These are phyloP conservation scores for Dolichoris vasculosae DNA, from an alignment of 1,140 invertebrate species.

Conservation along the genomic window DNA sequence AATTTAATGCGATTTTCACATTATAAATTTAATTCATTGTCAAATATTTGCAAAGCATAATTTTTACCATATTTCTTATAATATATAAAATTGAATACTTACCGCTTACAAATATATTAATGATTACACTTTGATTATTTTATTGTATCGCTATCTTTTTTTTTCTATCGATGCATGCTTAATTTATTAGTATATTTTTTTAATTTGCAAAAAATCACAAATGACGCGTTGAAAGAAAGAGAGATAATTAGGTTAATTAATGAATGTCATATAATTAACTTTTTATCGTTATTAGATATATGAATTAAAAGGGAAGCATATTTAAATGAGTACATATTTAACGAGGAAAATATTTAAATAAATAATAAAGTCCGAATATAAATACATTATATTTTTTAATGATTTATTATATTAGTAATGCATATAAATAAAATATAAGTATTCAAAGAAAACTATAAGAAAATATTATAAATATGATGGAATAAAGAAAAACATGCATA, in stretches of 20 bases:
- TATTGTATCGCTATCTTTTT: too few relatives aligned
- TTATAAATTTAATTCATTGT: not conserved
- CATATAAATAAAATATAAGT: not conserved
- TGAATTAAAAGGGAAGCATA: too few relatives aligned
- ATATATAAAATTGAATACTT: not conserved
- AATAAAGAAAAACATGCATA: not conserved
- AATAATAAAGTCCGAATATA: not conserved
- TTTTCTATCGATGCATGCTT: not conserved
- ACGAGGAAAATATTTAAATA: not conserved
- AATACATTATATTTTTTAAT: too few relatives aligned
- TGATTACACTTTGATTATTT: too few relatives aligned
- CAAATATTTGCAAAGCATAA: not conserved
- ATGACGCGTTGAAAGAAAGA: not conserved
- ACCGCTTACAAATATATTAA: not conserved
- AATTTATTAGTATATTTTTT: not conserved
- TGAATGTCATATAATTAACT: not conserved
- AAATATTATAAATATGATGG: not conserved
- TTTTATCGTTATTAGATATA: not conserved
- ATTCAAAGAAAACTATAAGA: not conserved
- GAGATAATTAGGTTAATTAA: not conserved
- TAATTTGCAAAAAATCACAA: not conserved
- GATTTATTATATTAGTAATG: not conserved
- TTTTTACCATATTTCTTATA: too few relatives aligned
- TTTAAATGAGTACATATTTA: too few relatives aligned
- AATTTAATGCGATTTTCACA: not conserved